Evolutionary conservation across 2,797 vertebrate genomes (phyloP).

Genomic region (Eulemur rubriventer): DNA sequence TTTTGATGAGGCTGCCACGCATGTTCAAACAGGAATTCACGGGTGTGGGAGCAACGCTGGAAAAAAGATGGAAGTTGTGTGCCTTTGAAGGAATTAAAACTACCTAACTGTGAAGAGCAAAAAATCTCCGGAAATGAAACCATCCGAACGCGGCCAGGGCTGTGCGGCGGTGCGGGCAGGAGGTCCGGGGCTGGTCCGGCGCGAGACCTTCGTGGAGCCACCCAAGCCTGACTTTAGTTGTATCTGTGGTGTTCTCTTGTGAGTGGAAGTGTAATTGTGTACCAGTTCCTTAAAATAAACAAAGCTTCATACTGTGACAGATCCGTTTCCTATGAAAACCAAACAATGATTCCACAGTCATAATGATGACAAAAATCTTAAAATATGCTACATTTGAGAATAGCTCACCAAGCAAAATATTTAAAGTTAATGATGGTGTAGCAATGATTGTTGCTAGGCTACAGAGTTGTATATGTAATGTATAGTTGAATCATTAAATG

Average conservation of each 20-base stretch:
- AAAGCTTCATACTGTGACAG: conserved; percentile 84
- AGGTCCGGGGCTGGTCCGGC: conserved; percentile 67
- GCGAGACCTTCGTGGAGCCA: conserved; percentile 76
- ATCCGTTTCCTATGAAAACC: conserved; percentile 88
- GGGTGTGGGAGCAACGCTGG: conserved; percentile 95
- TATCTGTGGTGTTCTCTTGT: conserved; percentile 87
- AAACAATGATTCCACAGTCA: conserved; percentile 81
- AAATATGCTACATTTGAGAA: conserved; percentile 80
- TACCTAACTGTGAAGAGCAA: conserved; percentile 84
- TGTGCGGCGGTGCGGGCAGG: conserved; percentile 69
- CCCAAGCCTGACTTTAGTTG: conserved; percentile 83
- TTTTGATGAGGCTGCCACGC: conserved; percentile 93
- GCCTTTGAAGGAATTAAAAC: conserved; percentile 95
- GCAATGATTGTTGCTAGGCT: conserved; percentile 78
- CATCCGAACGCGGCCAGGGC: conserved; percentile 71
- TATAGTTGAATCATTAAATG: conserved; percentile 83
- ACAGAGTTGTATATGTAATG: conserved; percentile 81
- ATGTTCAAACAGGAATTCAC: conserved; percentile 98
- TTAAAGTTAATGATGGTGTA: conserved; percentile 69
- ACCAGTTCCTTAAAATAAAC: conserved; percentile 83
- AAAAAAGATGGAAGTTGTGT: conserved; percentile 98
- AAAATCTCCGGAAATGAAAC: conserved; percentile 70
- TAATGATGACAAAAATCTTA: conserved; percentile 80
- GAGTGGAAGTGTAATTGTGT: conserved; percentile 88
- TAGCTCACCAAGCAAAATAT: conserved; percentile 83